A percentile compares a stretch with the other conserved stretches of the same genome.
These are phyloP conservation scores for Macheiramphus alcinus DNA, from an alignment of 2,113 vertebrate genomes.

Conservation along the genomic window DNA sequence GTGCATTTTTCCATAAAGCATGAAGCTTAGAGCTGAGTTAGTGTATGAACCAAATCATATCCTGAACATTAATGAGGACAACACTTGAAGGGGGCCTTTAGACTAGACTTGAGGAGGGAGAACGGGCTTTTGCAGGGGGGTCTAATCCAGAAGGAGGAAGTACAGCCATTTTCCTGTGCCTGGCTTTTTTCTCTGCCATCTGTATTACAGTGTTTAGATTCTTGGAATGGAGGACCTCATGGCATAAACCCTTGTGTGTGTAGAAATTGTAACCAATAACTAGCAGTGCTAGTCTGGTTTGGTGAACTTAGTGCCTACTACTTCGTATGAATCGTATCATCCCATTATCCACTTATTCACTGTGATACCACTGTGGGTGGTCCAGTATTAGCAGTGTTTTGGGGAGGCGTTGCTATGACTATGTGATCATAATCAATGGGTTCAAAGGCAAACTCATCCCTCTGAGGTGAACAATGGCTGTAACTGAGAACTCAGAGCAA, in stretches of 20 bases:
- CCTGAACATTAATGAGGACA: background rate
- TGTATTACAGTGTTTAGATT: background rate
- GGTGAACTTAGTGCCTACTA: background rate
- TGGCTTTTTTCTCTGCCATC: background rate
- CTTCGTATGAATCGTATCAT: background rate
- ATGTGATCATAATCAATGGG: background rate
- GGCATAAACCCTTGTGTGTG: background rate
- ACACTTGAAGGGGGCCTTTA: background rate
- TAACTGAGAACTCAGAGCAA: background rate
- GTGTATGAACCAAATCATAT: background rate
- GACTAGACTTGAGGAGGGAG: background rate
- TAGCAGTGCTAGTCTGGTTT: background rate
- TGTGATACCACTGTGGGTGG: background rate
- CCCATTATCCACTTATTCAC: background rate
- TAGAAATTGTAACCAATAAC: background rate
- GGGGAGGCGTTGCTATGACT: background rate
- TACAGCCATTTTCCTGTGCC: background rate
- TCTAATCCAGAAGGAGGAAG: background rate
- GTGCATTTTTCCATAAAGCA: background rate
- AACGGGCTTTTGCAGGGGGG: background rate
- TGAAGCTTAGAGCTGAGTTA: background rate
- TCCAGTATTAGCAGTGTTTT: background rate
- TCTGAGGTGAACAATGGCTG: background rate
- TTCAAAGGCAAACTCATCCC: constrained; percentile 4
- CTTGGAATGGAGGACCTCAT: background rate